Base-by-base conservation (phyloP, 2,797 vertebrate species). In the Tangara arthus region DNA sequence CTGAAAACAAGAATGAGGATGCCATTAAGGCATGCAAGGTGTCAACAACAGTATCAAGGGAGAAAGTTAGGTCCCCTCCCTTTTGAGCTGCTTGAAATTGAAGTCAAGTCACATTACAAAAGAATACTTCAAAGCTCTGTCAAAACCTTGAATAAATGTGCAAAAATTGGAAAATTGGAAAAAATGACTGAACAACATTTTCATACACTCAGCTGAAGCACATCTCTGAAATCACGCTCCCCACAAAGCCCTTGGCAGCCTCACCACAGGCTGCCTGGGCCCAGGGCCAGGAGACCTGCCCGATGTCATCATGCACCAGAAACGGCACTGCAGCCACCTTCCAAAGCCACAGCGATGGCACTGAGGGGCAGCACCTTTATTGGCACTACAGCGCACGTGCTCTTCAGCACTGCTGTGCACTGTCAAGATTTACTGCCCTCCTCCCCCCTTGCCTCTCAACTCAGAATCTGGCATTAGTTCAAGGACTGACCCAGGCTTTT, bases 141-240 rank as follows among this genome's bases (percentile, higher is more conserved):
- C 65, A 85, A 80, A 80, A 75, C 59, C 26, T 47, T 82, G n/a
- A 93, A 61, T 30, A 34, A 90, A 91, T 4, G 34, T 0, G 0
- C 11, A 73, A 60, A 70, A 72, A 53, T 1, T 17, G 22, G 27
- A 63, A 81, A 86, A 79, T 1, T 9, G 11, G 32, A 27, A 82
- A 72, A 27, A 0, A 41, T 5, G 3, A 37, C 59, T 56, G 28
- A 87, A 59, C 17, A 46, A 56, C 11, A 46, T 71, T 73, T 35
- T 63, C 32, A 70, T 32, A 60, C 3, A 9, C 21, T 66, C 37
- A 73, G 70, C 23, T 61, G 44, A 95, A 93, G 52, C 23, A 37
- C 0, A 0, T 41, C 70, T 85, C 57, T 0, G 0, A 80, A 87
- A 73, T 9, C 23, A n/a, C 0, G 0, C 39, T 81, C n/a, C 66